Percentiles rank a stretch among this genome's conserved stretches.
Conservation (phyloP, 1,140 invertebrate genomes). For the Diorhabda sublineata region DNA sequence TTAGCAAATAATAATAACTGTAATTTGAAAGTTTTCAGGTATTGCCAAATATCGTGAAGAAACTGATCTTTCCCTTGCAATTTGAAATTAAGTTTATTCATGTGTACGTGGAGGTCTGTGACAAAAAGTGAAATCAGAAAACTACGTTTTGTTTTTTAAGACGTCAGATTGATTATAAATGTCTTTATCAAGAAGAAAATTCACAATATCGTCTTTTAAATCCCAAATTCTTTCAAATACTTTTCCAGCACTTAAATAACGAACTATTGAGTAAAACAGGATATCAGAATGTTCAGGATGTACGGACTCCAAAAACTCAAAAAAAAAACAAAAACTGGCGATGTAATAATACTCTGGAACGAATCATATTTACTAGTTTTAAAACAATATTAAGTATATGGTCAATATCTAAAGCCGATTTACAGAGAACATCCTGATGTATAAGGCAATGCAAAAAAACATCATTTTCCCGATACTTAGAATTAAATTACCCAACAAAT, state of each 20-base stretch:
- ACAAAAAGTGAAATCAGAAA: background rate
- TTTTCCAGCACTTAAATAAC: background rate
- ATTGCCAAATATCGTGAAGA: too few species aligned
- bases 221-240: too few species aligned
- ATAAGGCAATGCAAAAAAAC: slow-evolving; percentile 18
- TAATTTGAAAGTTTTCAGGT: too few species aligned
- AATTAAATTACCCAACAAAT: background rate
- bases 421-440: slow-evolving; percentile 5
- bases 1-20: slow-evolving; percentile 4
- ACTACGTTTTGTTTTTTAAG: background rate
- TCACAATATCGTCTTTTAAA: too few species aligned
- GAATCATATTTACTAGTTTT: background rate
- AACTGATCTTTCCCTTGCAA: too few species aligned
- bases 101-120: too few species aligned
- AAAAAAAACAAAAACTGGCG: background rate
- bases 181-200: background rate
- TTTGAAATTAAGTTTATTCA: too few species aligned
- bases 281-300: background rate
- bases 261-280: background rate
- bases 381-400: too few species aligned
- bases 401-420: background rate
- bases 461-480: slow-evolving; percentile 9
- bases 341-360: background rate
- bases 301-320: background rate
- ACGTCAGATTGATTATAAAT: background rate